Evolutionary conservation across 2,113 vertebrate species (phyloP), one percentile per base, ranked within the genome.

Genomic region (Cephalopterus ornatus): DNA sequence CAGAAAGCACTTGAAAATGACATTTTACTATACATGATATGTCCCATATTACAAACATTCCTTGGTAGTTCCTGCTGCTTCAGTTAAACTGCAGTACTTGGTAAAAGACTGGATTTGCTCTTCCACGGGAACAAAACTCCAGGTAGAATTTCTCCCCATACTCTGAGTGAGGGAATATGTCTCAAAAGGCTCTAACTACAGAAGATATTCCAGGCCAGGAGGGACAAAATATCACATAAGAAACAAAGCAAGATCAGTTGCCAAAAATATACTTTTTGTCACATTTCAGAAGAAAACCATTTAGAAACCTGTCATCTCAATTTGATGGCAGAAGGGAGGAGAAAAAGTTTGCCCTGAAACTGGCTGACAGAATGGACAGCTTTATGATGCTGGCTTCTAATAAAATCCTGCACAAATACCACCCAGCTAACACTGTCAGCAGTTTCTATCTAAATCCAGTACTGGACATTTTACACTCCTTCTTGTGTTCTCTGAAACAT

Each of bases 1-100:
- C 92, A 88, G 93, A 86, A 85, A 89, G 79, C 44, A 65, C 80
- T 87, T 78, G 56, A 88, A 94, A 94, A 89, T 73, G 44, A 62
- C 83, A 79, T 92, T 92, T 95, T 63, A 79, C 65, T 92, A 39
- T 37, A 86, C 44, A 19, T 49, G 44, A 59, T 77, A 47, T 28
- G 33, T 70, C 86, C 76, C 73, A 15, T 90, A 67, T 68, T 84
- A 37, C 61, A 63, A 81, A 56, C n/a, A 46, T 65, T 85, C 75
- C 47, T 65, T 78, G 41, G 52, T 63, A 63, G 74, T 39, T 94
- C 89, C 87, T 80, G 68, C 83, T 91, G 65, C 86, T 84, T 84
- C 76, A 49, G 52, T 89, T 16, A 14, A 6, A 15, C 44, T 20
- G 41, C 23, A 89, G 52, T 49, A 44, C 56, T 71, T 52, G 30